A percentile compares a stretch with the other conserved stretches of the same genome.
These are phyloP conservation scores for Drosophila barbarae DNA, from an alignment of 2,888 invertebrate species.

Conservation along the genomic window DNA sequence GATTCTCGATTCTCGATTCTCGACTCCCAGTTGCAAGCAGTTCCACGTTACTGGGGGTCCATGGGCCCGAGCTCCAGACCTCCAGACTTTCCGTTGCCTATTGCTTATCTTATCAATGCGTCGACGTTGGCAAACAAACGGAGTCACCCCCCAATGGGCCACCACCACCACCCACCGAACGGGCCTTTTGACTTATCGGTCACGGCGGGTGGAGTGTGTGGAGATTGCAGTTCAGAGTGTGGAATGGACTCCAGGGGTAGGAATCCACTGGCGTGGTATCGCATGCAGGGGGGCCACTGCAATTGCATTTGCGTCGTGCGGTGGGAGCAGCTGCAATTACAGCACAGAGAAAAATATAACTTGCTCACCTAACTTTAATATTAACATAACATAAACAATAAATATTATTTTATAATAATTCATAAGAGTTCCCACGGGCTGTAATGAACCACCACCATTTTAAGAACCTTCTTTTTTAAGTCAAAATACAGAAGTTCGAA, in stretches of 20 bases:
- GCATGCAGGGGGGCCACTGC: constrained; percentile 19
- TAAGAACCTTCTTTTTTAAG: neutral
- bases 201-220: constrained; percentile 27
- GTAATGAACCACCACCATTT: no score
- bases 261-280: constrained; percentile 3
- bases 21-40: constrained; percentile 2
- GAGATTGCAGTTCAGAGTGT: constrained; percentile 1
- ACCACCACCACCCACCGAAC: constrained; percentile 29
- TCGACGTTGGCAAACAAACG: constrained; percentile 55
- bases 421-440: no score
- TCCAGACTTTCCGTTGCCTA: constrained; percentile 20
- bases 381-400: no score
- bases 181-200: constrained; percentile 54
- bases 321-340: constrained; percentile 18
- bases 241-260: constrained; percentile 6
- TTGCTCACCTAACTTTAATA: no score
- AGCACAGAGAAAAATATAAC: constrained; percentile 7
- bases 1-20: neutral
- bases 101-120: constrained; percentile 64
- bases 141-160: constrained; percentile 32
- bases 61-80: constrained; percentile 4
- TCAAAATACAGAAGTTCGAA: neutral
- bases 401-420: no score
- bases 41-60: constrained; percentile 14
- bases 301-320: constrained; percentile 15